Evolutionary conservation across 2,113 vertebrate species (phyloP), one percentile per base, ranked within the genome.

Genomic region (Nothobranchius kuhntae): DNA sequence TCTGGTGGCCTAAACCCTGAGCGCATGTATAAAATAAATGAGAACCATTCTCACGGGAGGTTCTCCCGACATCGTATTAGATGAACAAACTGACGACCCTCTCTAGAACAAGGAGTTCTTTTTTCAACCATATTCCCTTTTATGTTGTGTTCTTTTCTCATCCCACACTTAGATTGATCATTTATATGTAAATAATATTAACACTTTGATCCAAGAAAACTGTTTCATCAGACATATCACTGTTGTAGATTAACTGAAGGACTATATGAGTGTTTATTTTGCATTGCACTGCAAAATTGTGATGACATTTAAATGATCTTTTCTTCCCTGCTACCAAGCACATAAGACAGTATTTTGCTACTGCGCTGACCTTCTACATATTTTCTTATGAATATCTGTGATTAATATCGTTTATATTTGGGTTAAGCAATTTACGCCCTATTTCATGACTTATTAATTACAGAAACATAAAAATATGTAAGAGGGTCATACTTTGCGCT

Each of bases 1-100:
- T 57, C 53, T 17, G 35, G 65, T 67, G 65, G 45, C n/a, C 30
- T 50, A 67, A 35, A 57, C 45, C 53, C 65, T 17, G 13, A 66
- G 53, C 53, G 17, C 53, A 67, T 48, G 45, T 38, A 56, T 40
- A 50, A 56, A 67, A 67, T 67, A 67, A 67, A 57, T 56, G 53
- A 57, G 45, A 67, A 50, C 17, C 30, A 67, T 50, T 21, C 53
- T 67, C 65, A 38, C 40, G 65, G 53, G 65, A 67, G 45, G 45
- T n/a, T 67, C 53, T 17, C 17, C 53, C 30, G 17, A 56, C 53
- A 56, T 67, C 30, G 48, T 47, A 57, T 56, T 56, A 67, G 35
- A 67, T 40, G 65, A 57, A 67, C 53, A 67, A 67, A 67, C 40
- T 57, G 53, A 50, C 53, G 57, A n/a, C 15, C 6, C 30, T 17